Evolutionary conservation across 2,113 vertebrate species (phyloP).

Genomic region (Rhabdomys dilectus): DNA sequence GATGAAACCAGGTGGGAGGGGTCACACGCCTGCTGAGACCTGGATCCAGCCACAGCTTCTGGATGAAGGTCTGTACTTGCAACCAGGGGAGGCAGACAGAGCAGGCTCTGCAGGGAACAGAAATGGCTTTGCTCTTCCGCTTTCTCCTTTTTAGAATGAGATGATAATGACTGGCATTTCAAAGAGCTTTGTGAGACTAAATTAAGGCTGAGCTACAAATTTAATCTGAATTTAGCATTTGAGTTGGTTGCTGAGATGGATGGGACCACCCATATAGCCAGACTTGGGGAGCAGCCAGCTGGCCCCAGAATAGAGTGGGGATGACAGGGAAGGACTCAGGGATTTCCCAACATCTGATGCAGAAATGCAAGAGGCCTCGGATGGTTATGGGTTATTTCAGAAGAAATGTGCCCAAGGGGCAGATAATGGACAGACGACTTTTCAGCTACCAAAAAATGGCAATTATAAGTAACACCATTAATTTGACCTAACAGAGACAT

Average conservation of each 20-base stretch:
- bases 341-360: not conserved
- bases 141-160: constrained; percentile 46
- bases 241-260: constrained; percentile 6
- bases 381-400: not conserved
- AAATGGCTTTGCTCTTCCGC: not conserved
- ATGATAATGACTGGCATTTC: constrained; percentile 52
- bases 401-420: not conserved
- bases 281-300: not conserved
- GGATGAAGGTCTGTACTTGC: not conserved
- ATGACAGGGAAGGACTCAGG: not conserved
- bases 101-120: not conserved
- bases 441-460: not conserved
- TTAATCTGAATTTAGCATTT: constrained; percentile 34
- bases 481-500: constrained; percentile 32
- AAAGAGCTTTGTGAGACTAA: constrained; percentile 63
- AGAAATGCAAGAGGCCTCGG: not conserved
- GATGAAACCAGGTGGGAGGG: not conserved
- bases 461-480: not conserved
- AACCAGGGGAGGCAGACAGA: not conserved
- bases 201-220: constrained; percentile 59
- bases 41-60: not conserved
- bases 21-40: not conserved
- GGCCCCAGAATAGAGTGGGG: not conserved
- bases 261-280: not conserved
- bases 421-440: not conserved